These are phyloP conservation scores for Armadillidium nasatum DNA, from an alignment of 1,140 invertebrate genomes.

Conservation along the genomic window DNA sequence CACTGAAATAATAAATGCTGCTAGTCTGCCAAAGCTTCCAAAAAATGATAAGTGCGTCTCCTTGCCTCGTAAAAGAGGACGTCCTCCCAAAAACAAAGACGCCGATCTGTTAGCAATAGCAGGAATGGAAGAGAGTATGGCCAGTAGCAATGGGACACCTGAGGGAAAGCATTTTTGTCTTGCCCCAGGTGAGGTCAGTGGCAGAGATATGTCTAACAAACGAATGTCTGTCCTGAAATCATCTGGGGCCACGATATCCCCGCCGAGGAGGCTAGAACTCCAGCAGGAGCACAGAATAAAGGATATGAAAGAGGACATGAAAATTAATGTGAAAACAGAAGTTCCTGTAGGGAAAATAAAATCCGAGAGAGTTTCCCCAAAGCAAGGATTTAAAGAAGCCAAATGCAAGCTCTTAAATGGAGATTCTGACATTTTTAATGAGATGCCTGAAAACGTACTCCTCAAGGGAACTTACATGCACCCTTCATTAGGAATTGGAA, in stretches of 20 bases:
- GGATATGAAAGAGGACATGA: constrained; percentile 16
- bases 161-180: neutral
- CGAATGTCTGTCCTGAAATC: neutral
- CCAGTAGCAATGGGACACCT: neutral
- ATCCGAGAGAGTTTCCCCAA: constrained; percentile 40
- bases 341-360: constrained; percentile 38
- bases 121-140: neutral
- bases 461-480: neutral
- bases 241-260: neutral
- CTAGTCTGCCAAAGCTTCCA: constrained; percentile 12
- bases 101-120: constrained; percentile 26
- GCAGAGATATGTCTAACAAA: neutral
- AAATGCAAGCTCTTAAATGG: constrained; percentile 26
- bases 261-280: neutral
- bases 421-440: neutral
- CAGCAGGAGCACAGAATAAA: neutral
- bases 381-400: constrained; percentile 3
- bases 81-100: constrained; percentile 40
- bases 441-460: neutral
- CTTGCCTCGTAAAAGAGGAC: constrained; percentile 31
- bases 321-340: constrained; percentile 39
- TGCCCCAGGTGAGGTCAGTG: constrained; percentile 18
- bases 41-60: constrained; percentile 14
- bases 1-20: constrained; percentile 12
- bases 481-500: neutral